These are phyloP conservation scores for Crypturellus undulatus DNA, from an alignment of 2,113 vertebrate genomes.

Conservation along the genomic window DNA sequence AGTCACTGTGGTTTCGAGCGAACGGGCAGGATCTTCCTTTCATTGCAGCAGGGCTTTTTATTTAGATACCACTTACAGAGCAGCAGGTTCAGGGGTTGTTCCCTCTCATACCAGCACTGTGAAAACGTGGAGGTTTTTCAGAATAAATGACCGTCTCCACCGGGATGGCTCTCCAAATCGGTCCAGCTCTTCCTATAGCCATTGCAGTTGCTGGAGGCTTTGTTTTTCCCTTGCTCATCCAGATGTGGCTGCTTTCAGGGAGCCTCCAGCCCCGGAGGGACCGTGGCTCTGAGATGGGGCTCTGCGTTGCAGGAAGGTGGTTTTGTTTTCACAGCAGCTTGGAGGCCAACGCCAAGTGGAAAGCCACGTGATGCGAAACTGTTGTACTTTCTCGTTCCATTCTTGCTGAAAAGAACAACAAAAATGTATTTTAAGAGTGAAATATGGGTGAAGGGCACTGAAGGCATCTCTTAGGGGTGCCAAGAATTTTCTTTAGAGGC, in stretches of 20 bases:
- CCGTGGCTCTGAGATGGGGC: neutral
- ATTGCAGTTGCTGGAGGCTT: neutral
- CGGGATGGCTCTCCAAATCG: fast-evolving
- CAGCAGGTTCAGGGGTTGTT: neutral
- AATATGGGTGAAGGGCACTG: neutral
- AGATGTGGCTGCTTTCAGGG: neutral
- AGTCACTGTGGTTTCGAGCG: slow-evolving; percentile 47
- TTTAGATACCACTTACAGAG: neutral
- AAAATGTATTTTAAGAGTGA: neutral
- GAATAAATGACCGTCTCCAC: neutral
- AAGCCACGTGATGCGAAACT: neutral
- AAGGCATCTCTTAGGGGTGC: neutral
- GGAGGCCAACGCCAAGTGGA: neutral
- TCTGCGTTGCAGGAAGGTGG: fast-evolving
- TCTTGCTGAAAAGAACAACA: neutral
- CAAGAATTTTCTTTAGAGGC: neutral
- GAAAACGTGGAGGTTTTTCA: fast-evolving
- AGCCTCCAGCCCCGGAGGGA: neutral
- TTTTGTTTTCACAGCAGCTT: neutral
- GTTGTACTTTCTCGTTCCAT: neutral
- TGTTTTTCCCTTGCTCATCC: neutral
- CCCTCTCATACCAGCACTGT: neutral
- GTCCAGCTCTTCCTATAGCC: neutral
- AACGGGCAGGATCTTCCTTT: slow-evolving; percentile 23
- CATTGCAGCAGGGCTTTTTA: neutral